phyloP scores from a whole-genome alignment of 2,113 vertebrate species.

The Dromaius novaehollandiae region DNA sequence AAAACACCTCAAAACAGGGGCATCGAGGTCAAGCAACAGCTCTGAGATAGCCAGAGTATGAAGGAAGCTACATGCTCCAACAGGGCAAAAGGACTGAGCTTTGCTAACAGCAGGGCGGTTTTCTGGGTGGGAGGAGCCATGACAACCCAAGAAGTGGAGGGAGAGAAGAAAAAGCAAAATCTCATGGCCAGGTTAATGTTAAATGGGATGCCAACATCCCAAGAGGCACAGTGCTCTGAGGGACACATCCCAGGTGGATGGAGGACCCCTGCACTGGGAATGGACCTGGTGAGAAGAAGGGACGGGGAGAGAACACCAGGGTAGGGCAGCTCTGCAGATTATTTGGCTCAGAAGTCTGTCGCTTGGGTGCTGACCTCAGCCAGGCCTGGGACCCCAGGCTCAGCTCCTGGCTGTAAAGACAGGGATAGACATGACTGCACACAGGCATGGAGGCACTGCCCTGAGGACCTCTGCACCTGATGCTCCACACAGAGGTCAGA shows the following conservation, averaged over 20 bases:
- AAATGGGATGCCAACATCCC: not conserved
- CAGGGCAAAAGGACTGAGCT: not conserved
- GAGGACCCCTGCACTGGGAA: not conserved
- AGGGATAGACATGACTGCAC: not conserved
- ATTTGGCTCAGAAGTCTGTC: not conserved
- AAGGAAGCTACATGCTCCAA: not conserved
- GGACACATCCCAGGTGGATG: not conserved
- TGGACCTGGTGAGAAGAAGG: not conserved
- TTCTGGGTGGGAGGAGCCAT: not conserved
- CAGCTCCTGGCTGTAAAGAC: not conserved
- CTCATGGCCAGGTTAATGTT: not conserved
- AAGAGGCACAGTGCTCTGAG: not conserved
- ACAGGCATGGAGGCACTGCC: fast-evolving
- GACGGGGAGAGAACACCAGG: not conserved
- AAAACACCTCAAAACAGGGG: not conserved
- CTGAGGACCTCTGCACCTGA: not conserved
- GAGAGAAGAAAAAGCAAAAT: not conserved
- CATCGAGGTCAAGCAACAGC: not conserved
- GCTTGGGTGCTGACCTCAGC: not conserved
- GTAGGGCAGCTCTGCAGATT: not conserved
- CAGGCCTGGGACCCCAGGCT: not conserved
- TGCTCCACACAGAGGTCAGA: not conserved
- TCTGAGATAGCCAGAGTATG: not conserved
- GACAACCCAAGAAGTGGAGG: not conserved
- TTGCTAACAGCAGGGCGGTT: not conserved